Evolutionary conservation across 2,888 invertebrate genomes (phyloP), one percentile per base, ranked within the genome.

Genomic region (Hydriomena furcata): DNA sequence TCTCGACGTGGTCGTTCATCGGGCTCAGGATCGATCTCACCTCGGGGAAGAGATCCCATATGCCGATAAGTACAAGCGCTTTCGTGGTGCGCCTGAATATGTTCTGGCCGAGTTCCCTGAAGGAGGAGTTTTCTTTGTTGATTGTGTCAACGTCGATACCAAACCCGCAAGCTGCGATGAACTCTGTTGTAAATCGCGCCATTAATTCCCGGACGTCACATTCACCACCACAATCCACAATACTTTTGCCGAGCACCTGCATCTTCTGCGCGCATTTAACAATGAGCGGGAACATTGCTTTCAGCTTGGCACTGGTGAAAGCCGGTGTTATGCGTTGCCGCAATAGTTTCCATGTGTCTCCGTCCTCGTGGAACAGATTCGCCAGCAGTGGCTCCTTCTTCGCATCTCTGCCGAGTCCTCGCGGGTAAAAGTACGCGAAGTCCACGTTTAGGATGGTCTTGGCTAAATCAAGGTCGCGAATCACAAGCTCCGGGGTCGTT

Each of bases 271-370:
- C 76, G 40, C 84, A 79, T 7, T 76, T 66, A 12, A 81, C 68
- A 1, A 87, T 68, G 12, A 87, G 60, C 1, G 86, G 87, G 36
- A 83, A 87, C 87, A 86, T 87, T 2, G 64, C 73, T 45, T 77
- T 82, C 21, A 87, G 55, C 47, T 85, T 84, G 1, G 79, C 76
- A 0, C 75, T 78, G 0, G 85, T 85, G 45, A 86, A 86, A 0
- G 84, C 76, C 0, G 84, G 69, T 7, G 86, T 84, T n/a, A 86
- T 40, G 5, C 79, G 73, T 47, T 84, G 79, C 0, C 86, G 69
- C 7, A 82, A 45, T 6, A 85, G 60, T 51, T 74, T 84, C 87
- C 87, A 87, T 2, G 42, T 36, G 34, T 87, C 86, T 0, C 85
- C 85, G 12, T 84, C 79, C 3, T 45, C 71, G 25, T 73, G 68